Evolutionary conservation across 2,797 vertebrate genomes (phyloP).

Genomic region (Sarcoramphus papa): DNA sequence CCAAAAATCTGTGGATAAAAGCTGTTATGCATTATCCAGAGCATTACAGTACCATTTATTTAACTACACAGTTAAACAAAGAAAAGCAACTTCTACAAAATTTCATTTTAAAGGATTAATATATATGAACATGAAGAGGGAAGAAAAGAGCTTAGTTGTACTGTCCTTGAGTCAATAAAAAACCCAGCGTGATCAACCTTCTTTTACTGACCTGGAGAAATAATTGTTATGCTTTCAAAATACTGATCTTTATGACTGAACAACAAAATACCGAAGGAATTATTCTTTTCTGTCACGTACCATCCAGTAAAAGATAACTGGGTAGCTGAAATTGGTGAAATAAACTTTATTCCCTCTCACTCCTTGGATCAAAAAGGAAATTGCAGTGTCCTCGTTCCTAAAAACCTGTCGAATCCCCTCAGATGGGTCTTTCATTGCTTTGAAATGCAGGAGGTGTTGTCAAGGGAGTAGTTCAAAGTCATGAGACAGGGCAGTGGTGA

Average conservation of each 20-base stretch:
- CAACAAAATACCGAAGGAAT: background rate
- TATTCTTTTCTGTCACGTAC: background rate
- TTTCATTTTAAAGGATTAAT: background rate
- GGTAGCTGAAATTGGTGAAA: background rate
- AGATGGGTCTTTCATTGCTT: background rate
- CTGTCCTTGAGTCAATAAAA: background rate
- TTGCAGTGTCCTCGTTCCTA: background rate
- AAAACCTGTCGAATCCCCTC: background rate
- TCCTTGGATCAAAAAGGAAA: background rate
- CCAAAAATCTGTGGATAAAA: conserved; percentile 17
- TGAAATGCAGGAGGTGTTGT: background rate
- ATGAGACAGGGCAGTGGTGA: background rate
- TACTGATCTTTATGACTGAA: background rate
- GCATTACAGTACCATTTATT: background rate
- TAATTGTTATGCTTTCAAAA: background rate
- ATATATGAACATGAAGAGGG: background rate
- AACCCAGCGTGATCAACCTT: background rate
- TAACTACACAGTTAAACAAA: background rate
- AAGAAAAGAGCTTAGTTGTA: background rate
- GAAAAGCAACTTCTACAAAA: background rate
- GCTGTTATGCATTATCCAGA: conserved; percentile 4
- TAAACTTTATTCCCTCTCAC: background rate
- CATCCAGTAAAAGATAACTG: background rate
- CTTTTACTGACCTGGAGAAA: background rate
- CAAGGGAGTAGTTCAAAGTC: background rate